Conservation (phyloP, 2,113 vertebrate species). For the Archilochus colubris region DNA sequence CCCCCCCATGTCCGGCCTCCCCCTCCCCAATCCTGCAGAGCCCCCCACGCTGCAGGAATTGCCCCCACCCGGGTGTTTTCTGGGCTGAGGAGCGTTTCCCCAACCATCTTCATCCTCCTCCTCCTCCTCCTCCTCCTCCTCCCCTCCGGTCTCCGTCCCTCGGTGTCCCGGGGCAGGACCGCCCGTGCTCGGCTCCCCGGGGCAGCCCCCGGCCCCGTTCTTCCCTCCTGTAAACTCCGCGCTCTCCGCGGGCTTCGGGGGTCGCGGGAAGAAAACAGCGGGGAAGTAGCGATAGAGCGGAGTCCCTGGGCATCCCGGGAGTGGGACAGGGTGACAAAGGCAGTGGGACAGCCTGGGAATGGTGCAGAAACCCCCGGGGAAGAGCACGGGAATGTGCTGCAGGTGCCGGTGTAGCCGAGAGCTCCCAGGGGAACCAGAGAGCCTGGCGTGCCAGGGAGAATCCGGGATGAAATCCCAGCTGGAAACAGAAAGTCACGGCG, state of each 20-base stretch:
- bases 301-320: neutral
- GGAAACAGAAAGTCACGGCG: fast-evolving
- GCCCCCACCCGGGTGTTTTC: neutral
- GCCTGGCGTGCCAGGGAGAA: neutral
- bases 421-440: neutral
- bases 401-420: fast-evolving
- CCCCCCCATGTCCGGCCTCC: neutral
- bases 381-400: neutral
- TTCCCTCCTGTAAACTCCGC: neutral
- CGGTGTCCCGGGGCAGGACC: fast-evolving
- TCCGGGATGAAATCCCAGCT: neutral
- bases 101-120: neutral
- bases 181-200: fast-evolving
- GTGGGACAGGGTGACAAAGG: neutral
- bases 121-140: neutral
- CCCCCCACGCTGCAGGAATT: neutral
- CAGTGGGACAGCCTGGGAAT: neutral
- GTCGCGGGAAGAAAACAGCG: neutral
- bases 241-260: neutral
- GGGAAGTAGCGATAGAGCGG: neutral
- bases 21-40: neutral
- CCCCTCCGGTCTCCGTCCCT: neutral
- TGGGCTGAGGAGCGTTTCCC: neutral
- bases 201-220: no score
- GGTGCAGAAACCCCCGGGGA: neutral